These are phyloP conservation scores for Basileuterus tristriatus DNA, from an alignment of 2,797 vertebrate genomes.

Conservation along the genomic window DNA sequence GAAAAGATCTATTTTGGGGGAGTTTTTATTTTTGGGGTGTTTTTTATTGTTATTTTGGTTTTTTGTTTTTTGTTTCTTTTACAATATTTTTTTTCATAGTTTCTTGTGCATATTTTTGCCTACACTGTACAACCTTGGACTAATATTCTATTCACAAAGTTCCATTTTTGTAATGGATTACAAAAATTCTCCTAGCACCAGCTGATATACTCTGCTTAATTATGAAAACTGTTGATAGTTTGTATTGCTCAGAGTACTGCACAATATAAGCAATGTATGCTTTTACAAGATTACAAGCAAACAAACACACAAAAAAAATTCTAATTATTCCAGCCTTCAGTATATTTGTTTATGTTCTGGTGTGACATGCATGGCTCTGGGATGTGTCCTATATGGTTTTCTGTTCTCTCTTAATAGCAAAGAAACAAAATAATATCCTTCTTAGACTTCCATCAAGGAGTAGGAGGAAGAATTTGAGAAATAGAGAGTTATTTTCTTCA, in stretches of 20 bases:
- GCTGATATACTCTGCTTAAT: not conserved
- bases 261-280: not conserved
- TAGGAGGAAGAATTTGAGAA: not conserved
- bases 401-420: not conserved
- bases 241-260: not conserved
- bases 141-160: not conserved
- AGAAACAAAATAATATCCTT: not conserved
- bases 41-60: too few species aligned
- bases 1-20: not conserved
- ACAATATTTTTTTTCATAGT: not conserved
- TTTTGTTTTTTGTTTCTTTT: too few species aligned
- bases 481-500: not conserved
- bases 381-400: not conserved
- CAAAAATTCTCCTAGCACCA: not conserved
- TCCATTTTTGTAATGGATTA: not conserved
- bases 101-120: not conserved
- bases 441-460: not conserved
- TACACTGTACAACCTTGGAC: not conserved
- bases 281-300: not conserved
- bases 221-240: not conserved
- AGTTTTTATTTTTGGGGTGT: too few species aligned
- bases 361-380: not conserved
- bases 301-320: fast-evolving
- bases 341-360: not conserved
- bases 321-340: not conserved